These are phyloP conservation scores for Columba livia DNA, from an alignment of 2,113 vertebrate genomes.

Conservation along the genomic window DNA sequence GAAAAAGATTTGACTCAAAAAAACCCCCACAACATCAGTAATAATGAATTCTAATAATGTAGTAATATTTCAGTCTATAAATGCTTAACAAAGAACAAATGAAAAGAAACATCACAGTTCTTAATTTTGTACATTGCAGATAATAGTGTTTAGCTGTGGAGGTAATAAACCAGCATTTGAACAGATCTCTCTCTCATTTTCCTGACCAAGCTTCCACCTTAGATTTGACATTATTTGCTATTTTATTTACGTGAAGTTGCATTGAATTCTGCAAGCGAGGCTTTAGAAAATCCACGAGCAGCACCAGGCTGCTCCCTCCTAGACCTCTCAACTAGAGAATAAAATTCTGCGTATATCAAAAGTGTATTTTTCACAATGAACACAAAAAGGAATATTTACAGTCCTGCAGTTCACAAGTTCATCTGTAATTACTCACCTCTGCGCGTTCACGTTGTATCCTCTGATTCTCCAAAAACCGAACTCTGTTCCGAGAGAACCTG, in stretches of 20 bases:
- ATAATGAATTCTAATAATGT: background rate
- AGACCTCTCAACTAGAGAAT: background rate
- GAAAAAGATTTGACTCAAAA: background rate
- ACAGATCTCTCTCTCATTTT: background rate
- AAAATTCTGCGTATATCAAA: background rate
- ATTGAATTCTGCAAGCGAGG: background rate
- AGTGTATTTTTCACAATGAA: background rate
- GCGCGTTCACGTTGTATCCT: constrained; percentile 48
- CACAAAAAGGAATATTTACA: background rate
- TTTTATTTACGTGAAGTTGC: background rate
- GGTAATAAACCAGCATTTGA: background rate
- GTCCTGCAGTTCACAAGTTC: background rate
- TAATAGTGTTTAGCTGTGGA: background rate
- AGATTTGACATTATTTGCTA: background rate
- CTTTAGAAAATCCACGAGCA: background rate
- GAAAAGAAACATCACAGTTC: background rate
- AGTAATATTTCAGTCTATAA: background rate
- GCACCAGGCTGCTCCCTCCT: background rate
- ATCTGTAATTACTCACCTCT: constrained; percentile 55
- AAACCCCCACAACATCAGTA: background rate
- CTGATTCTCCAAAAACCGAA: constrained; percentile 74
- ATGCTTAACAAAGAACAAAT: background rate
- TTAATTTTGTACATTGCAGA: background rate
- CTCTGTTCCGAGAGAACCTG: constrained; percentile 79
- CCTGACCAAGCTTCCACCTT: background rate